Percentiles rank a stretch among this genome's conserved stretches.
phyloP scores from a whole-genome alignment of 1,140 invertebrate genomes.

The Cyclargus thomasi region DNA sequence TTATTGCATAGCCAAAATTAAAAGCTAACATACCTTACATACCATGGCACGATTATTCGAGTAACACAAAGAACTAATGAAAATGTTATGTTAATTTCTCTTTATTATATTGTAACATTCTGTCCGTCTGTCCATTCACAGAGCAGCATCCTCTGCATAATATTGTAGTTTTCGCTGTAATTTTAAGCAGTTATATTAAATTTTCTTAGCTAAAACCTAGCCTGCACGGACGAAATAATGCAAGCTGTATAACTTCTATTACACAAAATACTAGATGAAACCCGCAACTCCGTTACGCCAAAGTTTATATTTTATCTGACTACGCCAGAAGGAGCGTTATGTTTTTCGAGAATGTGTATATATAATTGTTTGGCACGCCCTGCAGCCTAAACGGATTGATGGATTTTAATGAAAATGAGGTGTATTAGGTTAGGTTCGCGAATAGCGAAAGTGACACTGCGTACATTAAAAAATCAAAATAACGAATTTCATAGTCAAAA shows the following conservation, averaged over 20 bases:
- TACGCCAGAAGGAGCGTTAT: no score
- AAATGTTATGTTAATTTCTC: slow-evolving; percentile 6
- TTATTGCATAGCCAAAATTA: background rate
- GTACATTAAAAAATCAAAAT: no score
- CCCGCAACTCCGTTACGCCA: no score
- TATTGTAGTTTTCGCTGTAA: background rate
- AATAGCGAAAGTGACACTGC: no score
- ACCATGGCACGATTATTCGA: background rate
- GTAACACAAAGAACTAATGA: background rate
- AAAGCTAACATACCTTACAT: background rate
- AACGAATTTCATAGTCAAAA: no score
- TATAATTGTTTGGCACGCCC: no score
- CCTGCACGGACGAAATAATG: slow-evolving; percentile 7
- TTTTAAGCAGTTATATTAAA: slow-evolving; percentile 10
- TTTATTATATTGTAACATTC: slow-evolving; percentile 1
- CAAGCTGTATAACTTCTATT: background rate
- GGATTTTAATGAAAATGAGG: no score
- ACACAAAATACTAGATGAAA: no score
- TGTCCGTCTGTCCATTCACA: slow-evolving; percentile 7
- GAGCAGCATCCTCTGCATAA: background rate
- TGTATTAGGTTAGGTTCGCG: no score
- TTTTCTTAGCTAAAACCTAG: background rate
- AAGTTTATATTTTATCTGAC: no score
- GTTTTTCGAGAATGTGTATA: no score
- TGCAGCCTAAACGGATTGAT: no score